phyloP scores from a whole-genome alignment of 2,797 vertebrate genomes.

The Rhabdophis nuchalis region DNA sequence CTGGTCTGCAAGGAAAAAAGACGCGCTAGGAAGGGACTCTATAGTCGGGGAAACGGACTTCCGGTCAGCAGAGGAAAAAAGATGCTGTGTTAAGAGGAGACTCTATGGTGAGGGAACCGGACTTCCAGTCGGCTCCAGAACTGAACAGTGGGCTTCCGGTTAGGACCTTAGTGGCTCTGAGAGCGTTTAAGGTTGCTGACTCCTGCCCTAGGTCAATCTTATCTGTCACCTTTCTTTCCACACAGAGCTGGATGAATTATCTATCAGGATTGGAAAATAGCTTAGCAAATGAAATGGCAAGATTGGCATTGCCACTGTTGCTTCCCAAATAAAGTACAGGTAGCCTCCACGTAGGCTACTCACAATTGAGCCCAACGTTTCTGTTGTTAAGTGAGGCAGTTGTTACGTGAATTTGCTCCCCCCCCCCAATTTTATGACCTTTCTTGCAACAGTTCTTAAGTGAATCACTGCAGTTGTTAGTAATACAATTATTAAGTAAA shows the following conservation, averaged over 20 bases:
- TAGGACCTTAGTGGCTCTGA: no score
- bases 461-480: not conserved
- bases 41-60: no score
- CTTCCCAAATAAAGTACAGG: not conserved
- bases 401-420: not conserved
- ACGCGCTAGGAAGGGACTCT: no score
- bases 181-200: no score
- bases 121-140: no score
- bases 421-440: not conserved
- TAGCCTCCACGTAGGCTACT: not conserved
- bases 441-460: not conserved
- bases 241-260: not conserved
- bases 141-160: no score
- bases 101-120: no score
- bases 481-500: not conserved
- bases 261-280: not conserved
- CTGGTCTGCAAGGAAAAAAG: no score
- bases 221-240: not conserved
- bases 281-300: not conserved
- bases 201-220: not conserved
- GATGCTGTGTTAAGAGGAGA: no score
- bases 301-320: not conserved
- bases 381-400: not conserved
- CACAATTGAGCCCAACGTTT: not conserved
- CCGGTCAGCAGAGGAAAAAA: no score